Evolutionary conservation across 2,797 vertebrate species (phyloP).

Genomic region (Martes flavigula): DNA sequence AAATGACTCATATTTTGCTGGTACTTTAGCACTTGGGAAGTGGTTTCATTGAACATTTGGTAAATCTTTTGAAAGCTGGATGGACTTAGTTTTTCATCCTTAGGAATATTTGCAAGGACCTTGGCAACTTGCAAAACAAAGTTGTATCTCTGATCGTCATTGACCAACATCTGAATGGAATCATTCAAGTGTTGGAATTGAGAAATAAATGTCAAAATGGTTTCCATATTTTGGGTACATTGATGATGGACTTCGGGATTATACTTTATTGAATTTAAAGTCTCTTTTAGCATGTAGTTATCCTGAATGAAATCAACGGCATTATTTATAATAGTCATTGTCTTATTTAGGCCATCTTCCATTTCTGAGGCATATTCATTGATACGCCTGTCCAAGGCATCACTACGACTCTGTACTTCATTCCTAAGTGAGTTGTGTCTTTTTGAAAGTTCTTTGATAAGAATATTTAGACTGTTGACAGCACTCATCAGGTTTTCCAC

Average conservation of each 20-base stretch:
- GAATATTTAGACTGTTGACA: constrained; percentile 77
- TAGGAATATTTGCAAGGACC: constrained; percentile 51
- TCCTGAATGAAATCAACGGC: constrained; percentile 87
- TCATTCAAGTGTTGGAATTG: constrained; percentile 83
- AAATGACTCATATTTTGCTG: constrained; percentile 73
- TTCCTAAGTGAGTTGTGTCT: constrained; percentile 82
- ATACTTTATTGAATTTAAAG: constrained; percentile 51
- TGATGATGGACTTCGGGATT: constrained; percentile 70
- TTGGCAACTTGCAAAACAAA: constrained; percentile 67
- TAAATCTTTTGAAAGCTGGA: constrained; percentile 76
- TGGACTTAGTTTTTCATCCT: constrained; percentile 47
- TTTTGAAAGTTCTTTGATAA: constrained; percentile 80
- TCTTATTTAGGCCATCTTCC: constrained; percentile 89
- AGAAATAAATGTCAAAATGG: constrained; percentile 79
- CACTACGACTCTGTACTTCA: constrained; percentile 77
- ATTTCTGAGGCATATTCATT: constrained; percentile 81
- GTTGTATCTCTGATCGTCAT: constrained; percentile 66
- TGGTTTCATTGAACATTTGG: constrained; percentile 79
- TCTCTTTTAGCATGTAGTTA: constrained; percentile 83
- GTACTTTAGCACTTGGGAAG: constrained; percentile 71
- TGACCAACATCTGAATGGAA: constrained; percentile 79
- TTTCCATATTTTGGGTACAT: constrained; percentile 78
- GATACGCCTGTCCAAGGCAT: constrained; percentile 80
- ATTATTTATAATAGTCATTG: constrained; percentile 85
- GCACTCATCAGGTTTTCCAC: constrained; percentile 80